Conservation (phyloP, 2,797 vertebrate species). For the Gastrophryne carolinensis region DNA sequence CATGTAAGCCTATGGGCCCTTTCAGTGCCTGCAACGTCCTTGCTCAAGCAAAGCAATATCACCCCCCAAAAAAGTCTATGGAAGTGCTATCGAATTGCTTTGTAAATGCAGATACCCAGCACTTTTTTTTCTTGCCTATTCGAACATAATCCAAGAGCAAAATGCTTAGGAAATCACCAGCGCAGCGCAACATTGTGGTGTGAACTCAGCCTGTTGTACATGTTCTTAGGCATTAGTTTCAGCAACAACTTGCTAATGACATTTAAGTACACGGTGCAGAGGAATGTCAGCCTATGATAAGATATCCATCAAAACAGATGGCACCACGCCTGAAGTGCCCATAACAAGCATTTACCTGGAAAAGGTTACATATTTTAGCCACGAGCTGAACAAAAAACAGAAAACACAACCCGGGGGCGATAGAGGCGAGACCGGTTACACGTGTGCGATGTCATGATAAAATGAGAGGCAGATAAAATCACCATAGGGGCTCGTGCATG, state of each 20-base stretch:
- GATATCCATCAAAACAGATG: constrained; percentile 47
- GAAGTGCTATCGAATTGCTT: too few species aligned
- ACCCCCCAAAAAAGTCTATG: too few species aligned
- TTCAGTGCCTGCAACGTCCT: too few species aligned
- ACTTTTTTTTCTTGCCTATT: too few species aligned
- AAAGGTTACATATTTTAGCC: constrained; percentile 4
- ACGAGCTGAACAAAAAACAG: constrained; percentile 20
- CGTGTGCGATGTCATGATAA: constrained; percentile 36
- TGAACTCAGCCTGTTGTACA: too few species aligned
- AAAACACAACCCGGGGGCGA: constrained; percentile 5
- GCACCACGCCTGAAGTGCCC: constrained; percentile 34
- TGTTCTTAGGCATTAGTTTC: too few species aligned
- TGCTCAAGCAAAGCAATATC: too few species aligned
- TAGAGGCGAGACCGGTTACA: constrained; percentile 22
- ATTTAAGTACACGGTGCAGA: constrained; percentile 21
- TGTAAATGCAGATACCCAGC: too few species aligned
- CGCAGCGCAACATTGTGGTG: too few species aligned
- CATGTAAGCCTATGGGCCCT: too few species aligned
- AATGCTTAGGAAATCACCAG: too few species aligned
- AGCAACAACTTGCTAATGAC: constrained; percentile 28
- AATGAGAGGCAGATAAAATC: constrained; percentile 33
- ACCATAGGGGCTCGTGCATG: constrained; percentile 19
- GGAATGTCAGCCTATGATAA: constrained; percentile 48
- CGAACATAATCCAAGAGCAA: too few species aligned
- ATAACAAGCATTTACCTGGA: constrained; percentile 27